phyloP scores from a whole-genome alignment of 2,797 vertebrate genomes.

The Chelmon rostratus region DNA sequence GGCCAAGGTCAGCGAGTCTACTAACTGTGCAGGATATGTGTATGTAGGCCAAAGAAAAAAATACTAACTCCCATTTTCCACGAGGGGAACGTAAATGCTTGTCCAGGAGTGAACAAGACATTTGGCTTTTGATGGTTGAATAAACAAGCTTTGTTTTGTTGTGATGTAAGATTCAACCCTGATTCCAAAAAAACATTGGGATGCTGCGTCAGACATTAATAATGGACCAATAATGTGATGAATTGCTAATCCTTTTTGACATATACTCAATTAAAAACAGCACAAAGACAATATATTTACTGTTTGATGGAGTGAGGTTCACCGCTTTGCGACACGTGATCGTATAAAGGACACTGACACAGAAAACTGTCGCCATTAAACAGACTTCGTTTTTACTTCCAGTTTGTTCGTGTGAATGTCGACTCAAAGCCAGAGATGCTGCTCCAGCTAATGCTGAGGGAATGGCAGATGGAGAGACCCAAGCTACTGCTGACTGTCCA shows the following conservation, averaged over 20 bases:
- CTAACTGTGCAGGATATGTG: not conserved
- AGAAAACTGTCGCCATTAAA: too few relatives aligned
- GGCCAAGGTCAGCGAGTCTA: conserved; percentile 89
- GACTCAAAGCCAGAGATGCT: conserved; percentile 91
- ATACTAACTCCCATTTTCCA: not conserved
- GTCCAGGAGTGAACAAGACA: not conserved
- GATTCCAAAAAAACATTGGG: too few relatives aligned
- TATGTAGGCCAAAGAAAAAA: not conserved
- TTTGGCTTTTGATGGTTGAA: conserved; percentile 19
- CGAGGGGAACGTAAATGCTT: not conserved
- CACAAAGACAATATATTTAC: too few relatives aligned
- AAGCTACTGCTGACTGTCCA: conserved; percentile 95
- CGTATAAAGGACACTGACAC: too few relatives aligned
- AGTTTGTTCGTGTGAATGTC: conserved; percentile 94
- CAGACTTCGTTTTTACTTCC: too few relatives aligned
- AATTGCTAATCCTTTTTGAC: too few relatives aligned
- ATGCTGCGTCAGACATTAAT: too few relatives aligned
- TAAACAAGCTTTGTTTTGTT: conserved; percentile 30
- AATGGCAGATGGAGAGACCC: conserved; percentile 97
- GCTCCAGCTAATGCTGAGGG: conserved; percentile 92
- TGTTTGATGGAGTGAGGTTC: too few relatives aligned
- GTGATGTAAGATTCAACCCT: conserved; percentile 43
- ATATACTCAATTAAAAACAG: too few relatives aligned
- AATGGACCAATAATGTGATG: too few relatives aligned
- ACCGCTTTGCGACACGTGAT: too few relatives aligned